Base-by-base conservation (phyloP, 2,888 invertebrate species). In the Meiosimyza decipiens region DNA sequence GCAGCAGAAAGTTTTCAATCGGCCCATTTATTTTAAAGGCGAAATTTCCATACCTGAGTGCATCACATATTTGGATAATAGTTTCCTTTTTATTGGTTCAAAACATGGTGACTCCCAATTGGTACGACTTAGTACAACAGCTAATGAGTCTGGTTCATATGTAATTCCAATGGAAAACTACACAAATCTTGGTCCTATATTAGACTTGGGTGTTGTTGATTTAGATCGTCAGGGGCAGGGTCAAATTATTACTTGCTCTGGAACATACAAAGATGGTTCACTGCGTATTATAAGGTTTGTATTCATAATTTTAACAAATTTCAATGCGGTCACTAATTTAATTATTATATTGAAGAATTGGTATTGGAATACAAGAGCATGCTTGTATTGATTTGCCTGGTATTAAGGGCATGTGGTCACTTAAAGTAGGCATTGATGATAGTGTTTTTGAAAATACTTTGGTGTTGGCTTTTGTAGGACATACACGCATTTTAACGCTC, bases 131-230 rank as follows among this genome's bases (percentile, higher is more conserved):
- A 95, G 95, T 78, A 92, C 94, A 0, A 91, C 93, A 74, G 89
- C 94, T 0, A 96, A 97, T 84, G 96, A 96, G 67, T 91, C 90
- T 78, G 94, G 94, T 12, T 95, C 95, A 9, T 98, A 97, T 85
- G 96, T 98, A 28, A 94, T 94, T 79, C 92, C 95, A 0, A 95
- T 99, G 94, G 99, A 99, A 88, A 95, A 93, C 15, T 99, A 97
- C 88, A 97, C 97, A 40, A 99, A 98, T 88, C 90, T 99, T 59
- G 99, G 98, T 5, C 99, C 99, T 0, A 98, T 99, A 79, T 92
- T 98, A 28, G 99, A 99, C 86, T 98, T 99, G 95, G 96, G 97
- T 77, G 96, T 99, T 1, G 98, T 98, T 3, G 98, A 99, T 88
- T 89, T 98, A 76, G 98, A 99, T 87, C 89, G 96, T 16, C 98